Evolutionary conservation across 2,113 vertebrate species (phyloP), one percentile per base, ranked within the genome.

Genomic region (Corydoras maculifer): DNA sequence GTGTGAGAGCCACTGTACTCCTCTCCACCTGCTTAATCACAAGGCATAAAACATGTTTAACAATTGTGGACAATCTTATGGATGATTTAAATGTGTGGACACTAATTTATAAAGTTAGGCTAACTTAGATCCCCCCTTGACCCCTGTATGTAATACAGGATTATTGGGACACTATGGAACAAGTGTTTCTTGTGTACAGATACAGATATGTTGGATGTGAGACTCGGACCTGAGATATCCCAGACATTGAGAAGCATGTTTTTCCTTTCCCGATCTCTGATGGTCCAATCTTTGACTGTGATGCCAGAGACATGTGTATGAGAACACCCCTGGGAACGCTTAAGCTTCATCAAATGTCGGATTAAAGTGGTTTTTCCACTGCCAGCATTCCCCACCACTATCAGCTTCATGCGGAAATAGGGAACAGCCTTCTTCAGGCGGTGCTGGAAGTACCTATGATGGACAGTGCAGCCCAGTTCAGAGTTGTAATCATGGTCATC

Each of bases 401-500:
- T 92, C 9, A 99, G 92, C 75, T 98, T 98, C 93, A 98, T 94
- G 62, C 95, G 88, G 75, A 92, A 89, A 67, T 98, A 98, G 9
- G 97, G 97, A 25, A 95, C 94, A 0, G 96, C 92, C 83, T 98
- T 98, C 83, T 95, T 98, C 77, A 99, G 87, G 25, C 96, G 90
- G 81, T 97, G 97, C 65, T 99, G 96, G 80, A 99, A 91, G 86
- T 97, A 96, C 81, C 96, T 98, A 77, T 43, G 15, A 57, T 57
- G 6, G 51, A 14, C 5, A 14, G 51, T 53, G 51, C 10, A 14
- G 51, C 9, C 13, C 35, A 43, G 4, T 43, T 43, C 7, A 43
- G 35, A 43, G 35, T 43, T 43, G 35, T 43, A 43, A 43, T 43
- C 7, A 8, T 43, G 35, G 35, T 43, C 35, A 43, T 43, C 18